Evolutionary conservation across 1,140 invertebrate species (phyloP), one percentile per base, ranked within the genome.

Genomic region (Pseudomyrmex dendroicus): DNA sequence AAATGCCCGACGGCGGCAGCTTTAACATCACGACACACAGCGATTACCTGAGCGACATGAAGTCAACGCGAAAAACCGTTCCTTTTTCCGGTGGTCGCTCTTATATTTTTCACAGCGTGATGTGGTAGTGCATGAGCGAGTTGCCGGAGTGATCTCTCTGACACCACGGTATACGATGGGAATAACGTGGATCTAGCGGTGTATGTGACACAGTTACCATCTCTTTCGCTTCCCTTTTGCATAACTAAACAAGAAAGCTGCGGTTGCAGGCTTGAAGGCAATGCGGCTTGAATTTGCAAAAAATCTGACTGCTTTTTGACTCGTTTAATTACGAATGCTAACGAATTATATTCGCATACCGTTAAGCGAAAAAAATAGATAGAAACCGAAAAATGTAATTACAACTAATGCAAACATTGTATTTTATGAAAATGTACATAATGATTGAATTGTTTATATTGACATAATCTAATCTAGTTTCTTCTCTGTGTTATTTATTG

Each of bases 51-150:
- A n/a, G 20, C 78, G 25, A 44, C 20, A 52, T n/a, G 22, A 82
- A 66, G 35, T 25, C 17, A 52, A 25, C 61, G 70, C 35, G 50
- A 72, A 74, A 82, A 74, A 63, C 57, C 48, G 68, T 20, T 80
- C 1, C 13, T 20, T n/a, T 74, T 82, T 63, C 48, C 59, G 48
- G 59, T 22, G 59, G 7, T 82, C 72, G 67, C 78, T 74, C 78
- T 62, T 82, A 56, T 25, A 82, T 74, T 82, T 82, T 73, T 62
- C 59, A 73, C 17, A 1, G 64, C 44, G 54, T 44, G 54, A 70
- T 48, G 52, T 20, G 10, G 52, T 35, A 35, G 35, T 13, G 20
- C 52, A 68, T 35, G 54, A 57, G 44, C 64, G 64, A 59, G 15
- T 57, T 70, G 76, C 50, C 25, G 20, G 66, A 72, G 70, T 72